These are phyloP conservation scores for Drosophila pseudoananassae DNA, from an alignment of 1,140 invertebrate species.

Conservation along the genomic window DNA sequence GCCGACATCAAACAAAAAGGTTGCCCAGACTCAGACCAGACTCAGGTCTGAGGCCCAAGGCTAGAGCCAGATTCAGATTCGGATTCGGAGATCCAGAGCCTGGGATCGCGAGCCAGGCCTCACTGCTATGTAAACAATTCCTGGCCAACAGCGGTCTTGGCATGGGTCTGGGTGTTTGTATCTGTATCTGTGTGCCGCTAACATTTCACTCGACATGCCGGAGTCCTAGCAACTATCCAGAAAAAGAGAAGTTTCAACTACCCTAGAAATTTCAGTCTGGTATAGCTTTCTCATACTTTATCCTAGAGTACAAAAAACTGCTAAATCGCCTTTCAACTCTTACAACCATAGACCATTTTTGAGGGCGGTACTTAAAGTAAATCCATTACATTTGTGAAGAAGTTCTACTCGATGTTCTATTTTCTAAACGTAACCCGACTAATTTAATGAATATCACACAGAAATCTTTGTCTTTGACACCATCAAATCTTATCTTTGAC, in stretches of 20 bases:
- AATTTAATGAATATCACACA: neutral
- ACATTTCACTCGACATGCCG: conserved; percentile 78
- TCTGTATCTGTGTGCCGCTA: conserved; percentile 56
- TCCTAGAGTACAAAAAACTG: too few relatives aligned
- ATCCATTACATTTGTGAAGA: too few relatives aligned
- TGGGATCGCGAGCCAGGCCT: conserved; percentile 21
- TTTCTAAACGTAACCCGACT: too few relatives aligned
- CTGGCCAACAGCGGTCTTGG: conserved; percentile 49
- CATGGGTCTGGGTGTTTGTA: conserved; percentile 9
- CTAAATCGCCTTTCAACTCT: too few relatives aligned
- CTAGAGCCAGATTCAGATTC: conserved; percentile 2
- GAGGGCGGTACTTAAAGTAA: too few relatives aligned
- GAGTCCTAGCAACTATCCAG: conserved; percentile 36
- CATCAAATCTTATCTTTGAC: neutral
- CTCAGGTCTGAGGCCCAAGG: neutral
- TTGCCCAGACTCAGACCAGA: conserved; percentile 25
- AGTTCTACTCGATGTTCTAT: too few relatives aligned
- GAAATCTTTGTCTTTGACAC: neutral
- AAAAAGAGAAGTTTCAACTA: conserved; percentile 19
- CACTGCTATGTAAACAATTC: conserved; percentile 80
- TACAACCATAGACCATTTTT: too few relatives aligned
- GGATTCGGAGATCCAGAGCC: conserved; percentile 46
- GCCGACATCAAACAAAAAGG: conserved; percentile 80
- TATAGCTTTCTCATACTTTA: too few relatives aligned
- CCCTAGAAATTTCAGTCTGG: neutral